Base-by-base conservation (phyloP, 2,113 vertebrate genomes). In the Chaetura pelagica region DNA sequence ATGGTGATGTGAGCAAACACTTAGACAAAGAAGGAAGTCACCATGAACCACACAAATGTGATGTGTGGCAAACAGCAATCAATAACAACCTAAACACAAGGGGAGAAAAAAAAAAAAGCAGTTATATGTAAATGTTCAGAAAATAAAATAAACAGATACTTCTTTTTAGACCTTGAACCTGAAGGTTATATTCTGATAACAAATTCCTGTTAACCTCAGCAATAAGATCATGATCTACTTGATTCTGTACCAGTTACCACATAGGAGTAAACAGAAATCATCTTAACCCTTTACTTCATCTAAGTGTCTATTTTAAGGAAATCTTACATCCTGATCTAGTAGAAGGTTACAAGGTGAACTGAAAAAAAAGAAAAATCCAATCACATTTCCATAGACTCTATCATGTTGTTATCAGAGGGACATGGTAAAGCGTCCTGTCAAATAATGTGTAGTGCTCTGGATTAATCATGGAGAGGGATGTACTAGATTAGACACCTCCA, bases 11-110 rank as follows among this genome's bases (percentile, higher is more conserved):
- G 89, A 82, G 84, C 80, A 96, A 94, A 79, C 63, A 54, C 78
- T 86, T 42, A 57, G 46, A 82, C 35, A 72, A 94, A 91, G 34
- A 68, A 94, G 85, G 86, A 79, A 66, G 69, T 90, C 80, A 69
- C 40, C 40, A 5, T 35, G 72, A 90, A 6, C 72, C 40, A 73
- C 82, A 90, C 48, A 78, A 64, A 73, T 27, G 48, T 40, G 49
- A 57, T 46, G n/a, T 20, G 0, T 58, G 34, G 55, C 66, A 58
- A 91, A n/a, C 29, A 76, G 40, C 9, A 92, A 76, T 55, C 64
- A 85, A 40, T 21, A 66, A 49, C 89, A 91, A 86, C 46, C 13
- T 75, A 67, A 94, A 91, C 15, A 49, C 35, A 66, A 27, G 48
- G 2, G 44, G 44, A 17, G 15, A 20, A 20, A 18, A 10, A 4